phyloP scores from a whole-genome alignment of 2,797 vertebrate genomes.

The Clarias platycephalus region DNA sequence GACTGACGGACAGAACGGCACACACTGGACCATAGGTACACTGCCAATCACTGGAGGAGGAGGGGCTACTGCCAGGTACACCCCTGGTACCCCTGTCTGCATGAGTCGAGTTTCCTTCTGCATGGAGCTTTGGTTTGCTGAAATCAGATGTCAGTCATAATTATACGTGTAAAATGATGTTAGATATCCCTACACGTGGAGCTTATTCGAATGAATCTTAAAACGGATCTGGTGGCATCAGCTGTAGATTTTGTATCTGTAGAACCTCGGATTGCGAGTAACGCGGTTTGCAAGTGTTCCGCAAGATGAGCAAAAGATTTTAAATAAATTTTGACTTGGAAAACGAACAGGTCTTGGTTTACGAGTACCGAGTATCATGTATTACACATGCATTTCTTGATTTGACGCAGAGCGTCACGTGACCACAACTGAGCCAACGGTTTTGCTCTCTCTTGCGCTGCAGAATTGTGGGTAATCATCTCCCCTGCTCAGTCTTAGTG shows the following conservation, averaged over 20 bases:
- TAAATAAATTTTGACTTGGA: no score
- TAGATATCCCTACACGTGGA: not conserved
- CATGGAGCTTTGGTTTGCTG: constrained; percentile 35
- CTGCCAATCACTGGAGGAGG: constrained; percentile 58
- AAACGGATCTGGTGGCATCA: not conserved
- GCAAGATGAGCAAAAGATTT: no score
- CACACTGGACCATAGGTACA: constrained; percentile 66
- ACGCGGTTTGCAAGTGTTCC: no score
- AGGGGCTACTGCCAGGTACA: constrained; percentile 58
- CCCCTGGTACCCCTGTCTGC: constrained; percentile 38
- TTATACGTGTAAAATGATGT: not conserved
- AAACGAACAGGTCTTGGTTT: no score
- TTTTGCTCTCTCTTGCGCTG: no score
- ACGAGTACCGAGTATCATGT: no score
- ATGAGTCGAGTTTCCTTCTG: constrained; percentile 35
- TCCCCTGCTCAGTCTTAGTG: no score
- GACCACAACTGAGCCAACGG: no score
- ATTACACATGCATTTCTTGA: no score
- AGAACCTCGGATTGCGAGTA: no score
- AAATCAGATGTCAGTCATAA: not conserved
- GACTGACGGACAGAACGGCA: constrained; percentile 65
- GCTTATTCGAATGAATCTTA: not conserved
- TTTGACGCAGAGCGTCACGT: no score
- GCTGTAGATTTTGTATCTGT: not conserved
- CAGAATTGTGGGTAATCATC: no score